These are phyloP conservation scores for Eledone cirrhosa DNA, from an alignment of 2,888 invertebrate species.

Conservation along the genomic window DNA sequence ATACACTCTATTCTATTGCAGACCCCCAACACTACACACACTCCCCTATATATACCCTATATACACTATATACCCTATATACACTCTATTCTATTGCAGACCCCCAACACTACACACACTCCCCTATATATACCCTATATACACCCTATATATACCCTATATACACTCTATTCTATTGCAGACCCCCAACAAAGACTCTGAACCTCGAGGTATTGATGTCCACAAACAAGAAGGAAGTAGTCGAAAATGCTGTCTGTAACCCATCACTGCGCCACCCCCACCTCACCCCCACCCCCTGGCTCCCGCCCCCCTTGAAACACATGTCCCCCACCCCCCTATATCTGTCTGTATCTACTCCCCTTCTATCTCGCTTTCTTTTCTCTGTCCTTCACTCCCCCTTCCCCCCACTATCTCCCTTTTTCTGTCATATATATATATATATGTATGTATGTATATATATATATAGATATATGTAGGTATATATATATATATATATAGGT, in stretches of 20 bases:
- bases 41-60: no score
- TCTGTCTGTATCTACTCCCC: neutral
- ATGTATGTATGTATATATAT: no score
- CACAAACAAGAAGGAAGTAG: constrained; percentile 41
- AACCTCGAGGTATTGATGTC: constrained; percentile 50
- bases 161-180: constrained; percentile 38
- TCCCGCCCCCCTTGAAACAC: neutral
- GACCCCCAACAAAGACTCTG: constrained; percentile 59
- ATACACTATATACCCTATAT: no score
- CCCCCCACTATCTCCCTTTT: neutral
- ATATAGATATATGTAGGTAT: no score
- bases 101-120: no score
- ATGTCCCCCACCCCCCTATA: neutral
- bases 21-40: no score
- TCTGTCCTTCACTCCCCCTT: neutral
- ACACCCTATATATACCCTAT: no score
- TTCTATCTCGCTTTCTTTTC: neutral
- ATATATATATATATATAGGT: no score
- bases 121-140: no score
- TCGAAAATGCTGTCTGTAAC: constrained; percentile 44
- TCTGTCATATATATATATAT: no score
- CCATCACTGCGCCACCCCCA: neutral
- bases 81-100: no score
- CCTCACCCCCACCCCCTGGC: neutral
- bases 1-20: no score